phyloP scores from a whole-genome alignment of 2,113 vertebrate genomes.

The Archocentrus centrarchus region DNA sequence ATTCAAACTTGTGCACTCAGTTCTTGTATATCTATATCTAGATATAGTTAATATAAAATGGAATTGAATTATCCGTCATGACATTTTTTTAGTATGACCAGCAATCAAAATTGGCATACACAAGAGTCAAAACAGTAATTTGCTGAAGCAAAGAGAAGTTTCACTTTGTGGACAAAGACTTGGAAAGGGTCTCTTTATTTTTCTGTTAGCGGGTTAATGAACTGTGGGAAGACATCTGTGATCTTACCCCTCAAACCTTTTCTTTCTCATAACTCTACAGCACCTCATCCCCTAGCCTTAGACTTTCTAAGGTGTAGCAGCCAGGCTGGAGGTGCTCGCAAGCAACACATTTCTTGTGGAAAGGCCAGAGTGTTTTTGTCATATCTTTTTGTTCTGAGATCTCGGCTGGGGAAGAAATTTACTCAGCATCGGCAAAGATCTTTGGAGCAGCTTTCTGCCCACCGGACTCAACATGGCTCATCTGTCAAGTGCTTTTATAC shows the following conservation, averaged over 20 bases:
- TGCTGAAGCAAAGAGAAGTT: background rate
- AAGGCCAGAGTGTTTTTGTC: slow-evolving; percentile 40
- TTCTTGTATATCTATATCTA: too few relatives aligned
- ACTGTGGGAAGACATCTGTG: slow-evolving; percentile 3
- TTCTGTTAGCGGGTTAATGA: background rate
- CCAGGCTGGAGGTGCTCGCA: background rate
- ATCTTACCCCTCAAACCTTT: slow-evolving; percentile 11
- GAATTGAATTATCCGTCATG: too few relatives aligned
- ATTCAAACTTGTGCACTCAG: too few relatives aligned
- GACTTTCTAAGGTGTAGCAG: background rate
- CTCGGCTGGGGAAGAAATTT: slow-evolving; percentile 31
- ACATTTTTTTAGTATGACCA: too few relatives aligned
- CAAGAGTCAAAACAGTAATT: too few relatives aligned
- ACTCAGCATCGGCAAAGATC: slow-evolving; percentile 58
- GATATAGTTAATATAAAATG: too few relatives aligned
- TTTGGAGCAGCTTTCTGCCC: slow-evolving; percentile 66
- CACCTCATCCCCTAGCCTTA: background rate
- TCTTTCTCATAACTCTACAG: slow-evolving; percentile 3
- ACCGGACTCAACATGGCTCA: slow-evolving; percentile 55
- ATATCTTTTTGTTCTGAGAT: slow-evolving; percentile 55
- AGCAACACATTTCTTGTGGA: slow-evolving; percentile 22
- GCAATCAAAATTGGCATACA: too few relatives aligned
- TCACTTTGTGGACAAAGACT: background rate
- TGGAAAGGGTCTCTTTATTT: background rate
- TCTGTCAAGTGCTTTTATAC: slow-evolving; percentile 52